These are phyloP conservation scores for Epinotia demarniana DNA, from an alignment of 2,888 invertebrate species.

Conservation along the genomic window DNA sequence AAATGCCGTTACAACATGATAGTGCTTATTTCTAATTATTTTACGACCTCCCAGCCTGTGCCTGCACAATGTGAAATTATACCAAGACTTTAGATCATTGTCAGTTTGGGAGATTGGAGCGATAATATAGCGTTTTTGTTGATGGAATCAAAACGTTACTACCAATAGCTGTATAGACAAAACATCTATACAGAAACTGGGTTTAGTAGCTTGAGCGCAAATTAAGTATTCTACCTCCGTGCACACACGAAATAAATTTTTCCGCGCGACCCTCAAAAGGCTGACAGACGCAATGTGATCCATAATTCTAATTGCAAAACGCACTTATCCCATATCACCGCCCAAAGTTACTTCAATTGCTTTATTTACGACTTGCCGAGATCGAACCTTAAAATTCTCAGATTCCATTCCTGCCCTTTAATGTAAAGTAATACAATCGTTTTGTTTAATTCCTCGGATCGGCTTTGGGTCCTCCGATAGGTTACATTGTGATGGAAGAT, in stretches of 20 bases:
- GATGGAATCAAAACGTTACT: too few relatives aligned
- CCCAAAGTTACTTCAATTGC: neutral
- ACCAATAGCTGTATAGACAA: too few relatives aligned
- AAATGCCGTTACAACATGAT: too few relatives aligned
- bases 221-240: constrained; percentile 16
- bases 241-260: constrained; percentile 15
- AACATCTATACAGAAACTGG: neutral
- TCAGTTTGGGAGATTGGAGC: too few relatives aligned
- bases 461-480: constrained; percentile 40
- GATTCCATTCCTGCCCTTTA: constrained; percentile 2
- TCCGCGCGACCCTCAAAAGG: constrained; percentile 12
- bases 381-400: constrained; percentile 17
- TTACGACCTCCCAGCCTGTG: too few relatives aligned
- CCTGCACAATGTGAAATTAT: too few relatives aligned
- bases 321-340: constrained; percentile 23
- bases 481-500: constrained; percentile 45
- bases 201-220: neutral
- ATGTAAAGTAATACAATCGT: constrained; percentile 34
- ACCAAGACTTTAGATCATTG: too few relatives aligned
- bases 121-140: too few relatives aligned
- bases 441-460: constrained; percentile 43
- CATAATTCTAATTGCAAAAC: constrained; percentile 28
- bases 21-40: too few relatives aligned
- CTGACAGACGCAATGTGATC: constrained; percentile 22
- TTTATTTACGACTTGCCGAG: neutral